phyloP scores from a whole-genome alignment of 2,888 invertebrate genomes.

The Xiphydria camelus region DNA sequence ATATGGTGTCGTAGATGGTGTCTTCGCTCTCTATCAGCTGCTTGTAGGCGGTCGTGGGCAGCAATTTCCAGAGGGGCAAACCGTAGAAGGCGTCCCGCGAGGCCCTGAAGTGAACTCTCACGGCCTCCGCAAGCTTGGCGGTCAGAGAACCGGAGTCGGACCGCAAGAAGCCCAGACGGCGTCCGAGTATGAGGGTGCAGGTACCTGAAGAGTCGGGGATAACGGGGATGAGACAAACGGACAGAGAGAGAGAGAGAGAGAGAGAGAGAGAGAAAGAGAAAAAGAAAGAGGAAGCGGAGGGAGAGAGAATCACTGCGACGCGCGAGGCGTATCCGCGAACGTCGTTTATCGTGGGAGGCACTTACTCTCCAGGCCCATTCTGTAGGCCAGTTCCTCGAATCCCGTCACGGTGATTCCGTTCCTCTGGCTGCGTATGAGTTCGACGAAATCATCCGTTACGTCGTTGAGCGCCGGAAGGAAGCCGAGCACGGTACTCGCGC shows the following conservation, averaged over 20 bases:
- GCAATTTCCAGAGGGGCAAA: conserved; percentile 79
- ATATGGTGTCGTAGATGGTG: conserved; percentile 77
- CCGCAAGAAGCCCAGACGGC: conserved; percentile 74
- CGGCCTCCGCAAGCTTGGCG: conserved; percentile 71
- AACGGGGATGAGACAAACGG: too few species aligned
- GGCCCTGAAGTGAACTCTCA: conserved; percentile 76
- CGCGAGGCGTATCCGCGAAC: too few species aligned
- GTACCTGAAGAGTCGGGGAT: conserved; percentile 63
- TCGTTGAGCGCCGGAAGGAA: conserved; percentile 76
- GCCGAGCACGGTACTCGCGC: conserved; percentile 73
- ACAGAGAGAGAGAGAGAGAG: not conserved
- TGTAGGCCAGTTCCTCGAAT: conserved; percentile 76
- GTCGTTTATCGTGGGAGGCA: too few species aligned
- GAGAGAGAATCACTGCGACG: not conserved
- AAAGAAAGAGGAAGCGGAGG: not conserved
- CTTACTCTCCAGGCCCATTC: conserved; percentile 79
- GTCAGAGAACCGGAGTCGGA: conserved; percentile 63
- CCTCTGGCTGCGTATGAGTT: conserved; percentile 65
- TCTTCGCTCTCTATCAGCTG: conserved; percentile 76
- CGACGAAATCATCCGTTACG: conserved; percentile 78
- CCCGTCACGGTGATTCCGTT: conserved; percentile 50
- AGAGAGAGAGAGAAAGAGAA: not conserved
- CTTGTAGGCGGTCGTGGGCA: conserved; percentile 73
- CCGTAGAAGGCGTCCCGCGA: conserved; percentile 83
- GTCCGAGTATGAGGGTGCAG: conserved; percentile 77